These are phyloP conservation scores for Tetramorium alpestre DNA, from an alignment of 1,140 invertebrate genomes.

Conservation along the genomic window DNA sequence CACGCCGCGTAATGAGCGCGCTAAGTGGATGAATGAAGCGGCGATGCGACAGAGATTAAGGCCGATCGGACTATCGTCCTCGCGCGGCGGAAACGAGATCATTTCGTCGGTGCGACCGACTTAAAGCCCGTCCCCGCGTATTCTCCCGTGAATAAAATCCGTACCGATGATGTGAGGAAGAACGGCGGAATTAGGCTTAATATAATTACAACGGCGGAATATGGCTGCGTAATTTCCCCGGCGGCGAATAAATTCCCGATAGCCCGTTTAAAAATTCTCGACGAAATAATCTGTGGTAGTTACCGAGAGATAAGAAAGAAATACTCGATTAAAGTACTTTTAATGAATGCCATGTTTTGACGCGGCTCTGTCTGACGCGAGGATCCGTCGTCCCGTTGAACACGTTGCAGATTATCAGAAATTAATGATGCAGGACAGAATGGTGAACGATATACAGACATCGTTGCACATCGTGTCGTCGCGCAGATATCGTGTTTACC, in stretches of 20 bases:
- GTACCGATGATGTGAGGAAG: neutral
- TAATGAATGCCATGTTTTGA: conserved; percentile 30
- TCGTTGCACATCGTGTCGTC: conserved; percentile 26
- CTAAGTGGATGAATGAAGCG: conserved; percentile 55
- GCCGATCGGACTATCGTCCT: conserved; percentile 27
- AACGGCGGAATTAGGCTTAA: conserved; percentile 7
- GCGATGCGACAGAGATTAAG: conserved; percentile 20
- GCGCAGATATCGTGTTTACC: conserved; percentile 26
- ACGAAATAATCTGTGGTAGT: neutral
- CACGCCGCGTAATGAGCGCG: conserved; percentile 41
- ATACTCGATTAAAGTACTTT: neutral
- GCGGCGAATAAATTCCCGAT: neutral
- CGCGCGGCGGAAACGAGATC: conserved; percentile 35
- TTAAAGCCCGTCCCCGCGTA: neutral
- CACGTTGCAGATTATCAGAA: conserved; percentile 42
- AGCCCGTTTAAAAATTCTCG: neutral
- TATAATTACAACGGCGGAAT: conserved; percentile 1
- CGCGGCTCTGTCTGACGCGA: neutral
- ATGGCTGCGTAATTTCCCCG: neutral
- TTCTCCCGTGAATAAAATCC: conserved; percentile 12
- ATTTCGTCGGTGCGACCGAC: neutral
- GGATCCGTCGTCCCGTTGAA: conserved; percentile 11
- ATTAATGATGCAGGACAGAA: conserved; percentile 49
- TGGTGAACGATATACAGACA: conserved; percentile 13
- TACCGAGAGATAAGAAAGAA: neutral